Conservation (phyloP, 2,797 vertebrate species). For the Hypotaenidia okinawae region DNA sequence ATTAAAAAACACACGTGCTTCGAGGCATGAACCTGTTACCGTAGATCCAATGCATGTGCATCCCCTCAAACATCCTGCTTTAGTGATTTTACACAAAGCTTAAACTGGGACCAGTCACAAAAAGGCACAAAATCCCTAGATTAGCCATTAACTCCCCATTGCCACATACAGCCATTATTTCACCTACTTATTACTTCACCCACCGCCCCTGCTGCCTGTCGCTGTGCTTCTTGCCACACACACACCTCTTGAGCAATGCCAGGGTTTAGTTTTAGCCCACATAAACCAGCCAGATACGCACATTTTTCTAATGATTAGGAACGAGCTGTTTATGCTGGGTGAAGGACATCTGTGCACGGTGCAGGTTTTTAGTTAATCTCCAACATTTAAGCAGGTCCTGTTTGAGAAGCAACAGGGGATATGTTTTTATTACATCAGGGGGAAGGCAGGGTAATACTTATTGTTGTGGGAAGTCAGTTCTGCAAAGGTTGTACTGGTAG, state of each 20-base stretch:
- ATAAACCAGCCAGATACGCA: slow-evolving; percentile 3
- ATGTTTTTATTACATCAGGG: not conserved
- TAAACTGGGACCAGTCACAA: not conserved
- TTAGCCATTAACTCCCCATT: slow-evolving; percentile 62
- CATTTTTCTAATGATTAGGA: slow-evolving; percentile 32
- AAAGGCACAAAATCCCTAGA: slow-evolving; percentile 30
- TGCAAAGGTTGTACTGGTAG: not conserved
- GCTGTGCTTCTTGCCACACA: slow-evolving; percentile 59
- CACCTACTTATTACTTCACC: slow-evolving; percentile 50
- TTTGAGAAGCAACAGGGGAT: not conserved
- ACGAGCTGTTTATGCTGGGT: not conserved
- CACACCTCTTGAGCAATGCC: slow-evolving; percentile 52
- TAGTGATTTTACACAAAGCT: not conserved
- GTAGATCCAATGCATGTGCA: fast-evolving
- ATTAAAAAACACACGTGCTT: not conserved
- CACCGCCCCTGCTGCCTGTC: not conserved
- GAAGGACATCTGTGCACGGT: not conserved
- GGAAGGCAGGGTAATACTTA: not conserved
- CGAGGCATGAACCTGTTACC: not conserved
- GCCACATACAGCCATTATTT: slow-evolving; percentile 55
- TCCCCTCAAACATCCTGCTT: not conserved
- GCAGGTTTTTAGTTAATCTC: not conserved
- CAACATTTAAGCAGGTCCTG: not conserved
- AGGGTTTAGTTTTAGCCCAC: not conserved
- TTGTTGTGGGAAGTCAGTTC: not conserved